Conservation (phyloP, 1,140 invertebrate genomes). For the Helicoverpa zea region DNA sequence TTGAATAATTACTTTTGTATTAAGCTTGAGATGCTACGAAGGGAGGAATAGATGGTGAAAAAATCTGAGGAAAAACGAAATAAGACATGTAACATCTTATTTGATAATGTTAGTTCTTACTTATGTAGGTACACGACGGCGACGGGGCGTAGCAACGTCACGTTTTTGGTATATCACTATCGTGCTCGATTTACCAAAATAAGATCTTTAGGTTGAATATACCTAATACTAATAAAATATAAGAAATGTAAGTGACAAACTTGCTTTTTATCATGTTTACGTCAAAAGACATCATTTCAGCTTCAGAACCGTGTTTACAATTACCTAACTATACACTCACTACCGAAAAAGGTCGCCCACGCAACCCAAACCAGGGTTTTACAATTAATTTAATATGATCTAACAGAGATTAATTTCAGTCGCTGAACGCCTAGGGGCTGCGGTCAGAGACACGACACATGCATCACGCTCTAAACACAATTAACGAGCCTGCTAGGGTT, state of each 20-base stretch:
- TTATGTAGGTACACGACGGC: too few relatives aligned
- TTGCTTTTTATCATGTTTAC: too few relatives aligned
- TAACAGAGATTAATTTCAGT: conserved; percentile 59
- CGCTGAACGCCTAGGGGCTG: conserved; percentile 48
- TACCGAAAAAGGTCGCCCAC: conserved; percentile 1
- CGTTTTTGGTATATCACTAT: too few relatives aligned
- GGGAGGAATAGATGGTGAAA: conserved; percentile 9
- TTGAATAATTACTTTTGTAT: conserved; percentile 61
- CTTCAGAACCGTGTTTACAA: too few relatives aligned
- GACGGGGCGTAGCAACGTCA: too few relatives aligned
- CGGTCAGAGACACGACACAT: conserved; percentile 62
- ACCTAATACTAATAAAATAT: too few relatives aligned
- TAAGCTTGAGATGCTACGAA: conserved; percentile 18
- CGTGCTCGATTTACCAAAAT: too few relatives aligned
- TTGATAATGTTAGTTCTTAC: not conserved
- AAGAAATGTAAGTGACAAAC: too few relatives aligned
- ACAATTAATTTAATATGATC: conserved; percentile 49
- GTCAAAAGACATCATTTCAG: not conserved
- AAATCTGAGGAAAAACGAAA: conserved; percentile 22
- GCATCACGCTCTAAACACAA: conserved; percentile 67
- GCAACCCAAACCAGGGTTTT: conserved; percentile 33
- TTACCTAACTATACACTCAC: not conserved
- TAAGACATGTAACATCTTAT: conserved; percentile 2
- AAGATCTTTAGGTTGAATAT: too few relatives aligned
- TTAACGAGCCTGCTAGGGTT: conserved; percentile 62